These are phyloP conservation scores for Liposcelis brunnea DNA, from an alignment of 2,888 invertebrate genomes.

Conservation along the genomic window DNA sequence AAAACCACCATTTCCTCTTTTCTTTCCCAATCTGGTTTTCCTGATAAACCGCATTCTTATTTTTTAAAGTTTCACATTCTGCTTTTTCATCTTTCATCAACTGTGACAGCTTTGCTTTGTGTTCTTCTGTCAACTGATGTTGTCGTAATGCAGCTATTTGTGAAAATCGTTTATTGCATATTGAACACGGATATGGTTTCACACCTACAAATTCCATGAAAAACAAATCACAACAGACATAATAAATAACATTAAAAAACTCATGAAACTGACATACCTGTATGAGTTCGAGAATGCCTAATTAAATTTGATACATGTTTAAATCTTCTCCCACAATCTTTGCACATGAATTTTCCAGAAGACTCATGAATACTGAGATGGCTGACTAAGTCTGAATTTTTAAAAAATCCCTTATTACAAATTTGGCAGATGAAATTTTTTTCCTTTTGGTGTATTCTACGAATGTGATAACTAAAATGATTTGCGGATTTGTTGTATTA, in stretches of 20 bases:
- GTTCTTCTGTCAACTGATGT: conserved; percentile 22
- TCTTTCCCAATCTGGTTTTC: background rate
- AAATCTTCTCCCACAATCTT: conserved; percentile 1
- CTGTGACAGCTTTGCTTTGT: background rate
- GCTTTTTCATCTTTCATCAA: background rate
- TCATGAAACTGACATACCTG: background rate
- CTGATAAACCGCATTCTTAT: background rate
- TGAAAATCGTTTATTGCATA: conserved; percentile 1
- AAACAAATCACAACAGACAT: background rate
- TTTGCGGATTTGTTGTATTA: no score
- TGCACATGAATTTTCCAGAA: background rate
- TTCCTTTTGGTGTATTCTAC: background rate
- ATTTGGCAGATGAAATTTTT: background rate
- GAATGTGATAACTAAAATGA: background rate
- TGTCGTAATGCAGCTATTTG: conserved; percentile 21
- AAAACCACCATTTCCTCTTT: conserved; percentile 14
- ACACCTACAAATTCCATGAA: background rate
- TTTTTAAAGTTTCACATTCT: background rate
- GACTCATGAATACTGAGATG: background rate
- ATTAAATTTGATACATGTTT: conserved; percentile 6
- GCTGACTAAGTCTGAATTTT: background rate
- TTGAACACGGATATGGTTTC: conserved; percentile 2
- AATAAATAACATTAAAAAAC: background rate
- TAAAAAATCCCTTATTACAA: conserved; percentile 2
- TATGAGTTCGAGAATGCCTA: conserved; percentile 4